Evolutionary conservation across 2,113 vertebrate genomes (phyloP).

Genomic region (Sminthopsis crassicaudata): DNA sequence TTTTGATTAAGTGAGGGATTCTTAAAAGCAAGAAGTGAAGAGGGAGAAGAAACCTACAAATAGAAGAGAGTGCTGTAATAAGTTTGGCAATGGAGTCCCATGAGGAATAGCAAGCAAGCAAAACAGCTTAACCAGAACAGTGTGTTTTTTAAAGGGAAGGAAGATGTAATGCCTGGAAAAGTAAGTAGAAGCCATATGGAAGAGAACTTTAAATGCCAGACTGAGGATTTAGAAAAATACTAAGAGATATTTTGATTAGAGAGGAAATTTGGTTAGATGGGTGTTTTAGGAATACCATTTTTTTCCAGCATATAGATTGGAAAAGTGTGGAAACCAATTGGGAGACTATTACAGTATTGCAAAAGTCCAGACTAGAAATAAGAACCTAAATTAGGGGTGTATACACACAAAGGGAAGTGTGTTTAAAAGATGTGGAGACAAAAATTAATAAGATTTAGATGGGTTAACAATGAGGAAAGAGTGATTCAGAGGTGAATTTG

Average conservation of each 20-base stretch:
- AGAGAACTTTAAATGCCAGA: neutral
- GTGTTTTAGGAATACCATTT: neutral
- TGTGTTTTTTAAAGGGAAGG: neutral
- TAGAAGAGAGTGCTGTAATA: neutral
- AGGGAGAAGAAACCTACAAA: neutral
- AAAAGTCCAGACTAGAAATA: neutral
- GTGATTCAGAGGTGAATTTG: neutral
- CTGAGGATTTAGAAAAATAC: neutral
- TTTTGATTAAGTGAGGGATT: neutral
- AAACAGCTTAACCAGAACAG: neutral
- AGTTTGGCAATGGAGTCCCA: neutral
- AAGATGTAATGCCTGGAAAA: neutral
- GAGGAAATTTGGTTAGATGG: neutral
- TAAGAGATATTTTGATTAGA: neutral
- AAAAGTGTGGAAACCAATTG: neutral
- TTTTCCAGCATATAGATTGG: neutral
- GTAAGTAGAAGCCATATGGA: neutral
- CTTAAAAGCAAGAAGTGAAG: neutral
- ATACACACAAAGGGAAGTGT: neutral
- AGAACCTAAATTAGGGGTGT: neutral
- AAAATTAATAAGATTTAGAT: neutral
- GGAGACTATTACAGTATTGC: neutral
- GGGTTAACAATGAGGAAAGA: neutral
- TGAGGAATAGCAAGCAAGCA: neutral
- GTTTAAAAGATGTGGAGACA: neutral